Conservation (phyloP, 2,797 vertebrate species). For the Clarias pachynema region DNA sequence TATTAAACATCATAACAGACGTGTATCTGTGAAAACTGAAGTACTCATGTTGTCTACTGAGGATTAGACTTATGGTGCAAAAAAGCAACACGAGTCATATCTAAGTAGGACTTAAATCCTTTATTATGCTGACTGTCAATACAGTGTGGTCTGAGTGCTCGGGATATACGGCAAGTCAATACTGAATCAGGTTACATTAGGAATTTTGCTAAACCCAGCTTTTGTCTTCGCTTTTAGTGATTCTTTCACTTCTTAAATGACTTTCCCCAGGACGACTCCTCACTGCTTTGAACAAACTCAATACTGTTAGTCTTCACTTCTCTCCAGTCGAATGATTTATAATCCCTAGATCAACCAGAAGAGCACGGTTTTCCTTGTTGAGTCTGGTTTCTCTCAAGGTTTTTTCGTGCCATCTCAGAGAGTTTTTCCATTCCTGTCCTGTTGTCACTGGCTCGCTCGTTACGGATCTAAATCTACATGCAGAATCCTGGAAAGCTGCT, state of each 20-base stretch:
- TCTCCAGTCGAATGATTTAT: neutral
- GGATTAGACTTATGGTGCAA: neutral
- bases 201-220: neutral
- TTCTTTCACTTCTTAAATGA: neutral
- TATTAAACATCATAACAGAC: neutral
- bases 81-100: neutral
- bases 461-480: neutral
- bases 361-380: neutral
- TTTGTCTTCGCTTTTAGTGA: neutral
- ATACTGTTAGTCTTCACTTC: neutral
- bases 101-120: neutral
- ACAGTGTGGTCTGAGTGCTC: neutral
- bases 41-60: neutral
- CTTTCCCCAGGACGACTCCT: neutral
- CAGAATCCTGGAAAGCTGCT: neutral
- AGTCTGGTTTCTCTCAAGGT: neutral
- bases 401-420: neutral
- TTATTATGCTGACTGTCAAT: neutral
- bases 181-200: neutral
- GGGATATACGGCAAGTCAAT: neutral
- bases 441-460: neutral
- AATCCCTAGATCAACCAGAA: neutral
- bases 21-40: too few relatives aligned
- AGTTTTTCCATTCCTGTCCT: neutral
- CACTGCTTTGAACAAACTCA: neutral